These are phyloP conservation scores for Neoascia interrupta DNA, from an alignment of 2,888 invertebrate genomes.

Conservation along the genomic window DNA sequence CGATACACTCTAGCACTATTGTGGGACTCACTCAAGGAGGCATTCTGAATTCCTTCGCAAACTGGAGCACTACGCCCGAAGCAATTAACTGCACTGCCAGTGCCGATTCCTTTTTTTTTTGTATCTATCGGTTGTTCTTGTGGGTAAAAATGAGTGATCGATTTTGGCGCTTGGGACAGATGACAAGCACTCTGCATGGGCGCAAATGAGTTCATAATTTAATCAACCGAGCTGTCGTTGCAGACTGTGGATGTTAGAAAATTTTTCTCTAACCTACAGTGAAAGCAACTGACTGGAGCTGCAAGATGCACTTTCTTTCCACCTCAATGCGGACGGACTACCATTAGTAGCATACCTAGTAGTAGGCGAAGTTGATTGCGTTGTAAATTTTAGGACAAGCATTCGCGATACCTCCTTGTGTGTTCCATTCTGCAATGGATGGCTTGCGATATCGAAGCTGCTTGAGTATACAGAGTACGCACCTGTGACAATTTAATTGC, in stretches of 20 bases:
- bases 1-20: slow-evolving; percentile 29
- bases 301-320: slow-evolving; percentile 33
- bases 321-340: no score
- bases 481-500: no score
- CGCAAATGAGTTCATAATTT: slow-evolving; percentile 67
- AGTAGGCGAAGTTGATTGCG: no score
- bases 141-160: slow-evolving; percentile 50
- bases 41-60: slow-evolving; percentile 53
- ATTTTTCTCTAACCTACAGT: no score
- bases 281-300: slow-evolving; percentile 14
- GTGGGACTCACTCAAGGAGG: slow-evolving; percentile 60
- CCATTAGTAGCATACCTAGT: no score
- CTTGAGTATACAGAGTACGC: no score
- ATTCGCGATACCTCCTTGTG: no score
- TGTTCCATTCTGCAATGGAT: no score
- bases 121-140: slow-evolving; percentile 1
- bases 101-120: slow-evolving; percentile 7
- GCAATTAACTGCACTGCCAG: slow-evolving; percentile 56
- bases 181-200: slow-evolving; percentile 58
- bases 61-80: slow-evolving; percentile 56
- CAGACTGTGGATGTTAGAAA: no score
- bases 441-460: no score
- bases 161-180: slow-evolving; percentile 61
- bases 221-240: no score
- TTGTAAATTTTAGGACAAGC: no score